Base-by-base conservation (phyloP, 2,888 invertebrate genomes). In the Cantharis flavilabris region DNA sequence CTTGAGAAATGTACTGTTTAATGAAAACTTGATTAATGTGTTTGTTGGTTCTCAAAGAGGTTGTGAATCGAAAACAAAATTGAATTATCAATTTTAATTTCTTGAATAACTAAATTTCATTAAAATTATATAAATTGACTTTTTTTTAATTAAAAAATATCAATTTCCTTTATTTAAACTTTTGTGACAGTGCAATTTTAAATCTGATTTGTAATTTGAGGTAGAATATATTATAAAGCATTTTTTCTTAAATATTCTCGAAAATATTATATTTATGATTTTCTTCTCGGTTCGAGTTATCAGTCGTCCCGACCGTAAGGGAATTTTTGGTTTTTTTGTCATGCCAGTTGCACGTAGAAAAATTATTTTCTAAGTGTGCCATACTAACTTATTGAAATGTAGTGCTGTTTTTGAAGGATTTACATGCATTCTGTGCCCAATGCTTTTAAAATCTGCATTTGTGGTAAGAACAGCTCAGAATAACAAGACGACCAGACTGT, bases 381-480 rank as follows among this genome's bases (percentile, higher is more conserved):
- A n/a, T 49, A 49, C 26, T 67, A 67, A 67, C 65, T 67, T 67
- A 67, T 67, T 67, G 65, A 67, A 67, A 67, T 67, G 65, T 67
- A 67, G 65, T 67, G 65, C 65, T 67, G 65, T 67, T 67, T 73
- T 77, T 62, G 62, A 73, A 16, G 71, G 76, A 77, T 77, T 77
- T 77, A 62, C 76, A 77, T 77, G 76, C 71, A 77, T 77, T 69
- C 71, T 20, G 62, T 30, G 64, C 62, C 73, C 73, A 71, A n/a
- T 71, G 71, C 76, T 77, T 77, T 77, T 73, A 73, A 77, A 73
- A 77, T 71, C 67, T 77, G 73, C 76, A 69, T 73, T 73, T 73
- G 70, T 69, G 23, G 67, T 62, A 62, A 72, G 16, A 70, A n/a
- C 9, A 49, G n/a, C 23, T 26, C n/a, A 62, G 65, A 9, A 67